phyloP scores from a whole-genome alignment of 2,888 invertebrate species.

The Vesta saturnalis region DNA sequence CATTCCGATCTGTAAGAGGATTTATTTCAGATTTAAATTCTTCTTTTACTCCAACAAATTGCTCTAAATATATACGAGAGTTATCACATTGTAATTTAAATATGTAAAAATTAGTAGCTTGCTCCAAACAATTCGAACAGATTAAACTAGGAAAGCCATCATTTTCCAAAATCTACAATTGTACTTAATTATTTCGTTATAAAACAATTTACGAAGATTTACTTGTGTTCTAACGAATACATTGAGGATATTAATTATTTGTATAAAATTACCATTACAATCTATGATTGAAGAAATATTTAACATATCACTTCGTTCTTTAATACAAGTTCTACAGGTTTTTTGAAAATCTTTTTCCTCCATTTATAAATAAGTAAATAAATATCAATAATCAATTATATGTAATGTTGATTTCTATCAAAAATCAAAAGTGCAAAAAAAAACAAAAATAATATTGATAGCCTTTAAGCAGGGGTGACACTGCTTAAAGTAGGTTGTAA shows the following conservation, averaged over 20 bases:
- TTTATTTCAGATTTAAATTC: too few relatives aligned
- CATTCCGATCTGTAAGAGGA: not conserved
- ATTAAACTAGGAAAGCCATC: slow-evolving; percentile 38
- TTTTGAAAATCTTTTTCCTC: slow-evolving; percentile 14
- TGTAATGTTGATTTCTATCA: too few relatives aligned
- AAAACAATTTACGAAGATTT: slow-evolving; percentile 2
- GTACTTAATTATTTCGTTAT: not conserved
- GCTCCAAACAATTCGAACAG: slow-evolving; percentile 49
- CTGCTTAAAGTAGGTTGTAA: too few relatives aligned
- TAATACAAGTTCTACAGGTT: slow-evolving; percentile 39
- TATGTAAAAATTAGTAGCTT: slow-evolving; percentile 46
- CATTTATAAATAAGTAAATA: too few relatives aligned
- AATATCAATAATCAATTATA: too few relatives aligned
- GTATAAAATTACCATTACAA: slow-evolving; percentile 21
- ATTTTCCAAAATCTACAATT: slow-evolving; percentile 27
- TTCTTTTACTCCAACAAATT: slow-evolving; percentile 22
- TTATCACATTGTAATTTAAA: slow-evolving; percentile 52
- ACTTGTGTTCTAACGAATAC: slow-evolving; percentile 30
- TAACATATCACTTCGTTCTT: slow-evolving; percentile 18
- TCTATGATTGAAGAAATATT: slow-evolving; percentile 25
- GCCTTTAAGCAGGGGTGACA: too few relatives aligned
- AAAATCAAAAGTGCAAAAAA: too few relatives aligned
- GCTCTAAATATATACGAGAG: slow-evolving; percentile 27
- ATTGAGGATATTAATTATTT: slow-evolving; percentile 30
- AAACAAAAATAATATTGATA: too few relatives aligned